Evolutionary conservation across 2,888 invertebrate genomes (phyloP), one percentile per base, ranked within the genome.

Genomic region (Cerastis leucographa): DNA sequence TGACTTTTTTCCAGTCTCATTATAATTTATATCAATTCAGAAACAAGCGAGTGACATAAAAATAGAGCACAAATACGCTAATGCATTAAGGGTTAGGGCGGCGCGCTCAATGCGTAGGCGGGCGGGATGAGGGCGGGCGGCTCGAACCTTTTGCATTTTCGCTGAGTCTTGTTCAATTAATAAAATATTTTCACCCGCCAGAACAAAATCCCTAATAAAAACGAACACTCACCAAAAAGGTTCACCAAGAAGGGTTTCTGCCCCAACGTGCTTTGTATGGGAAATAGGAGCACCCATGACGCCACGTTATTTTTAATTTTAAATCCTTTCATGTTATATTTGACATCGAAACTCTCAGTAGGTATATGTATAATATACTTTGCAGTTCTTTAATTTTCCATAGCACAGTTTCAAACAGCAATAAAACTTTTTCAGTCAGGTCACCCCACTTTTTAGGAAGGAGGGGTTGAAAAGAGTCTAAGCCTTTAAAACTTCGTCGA

Each of bases 111-210:
- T 14, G 71, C 51, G 83, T 74, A 81, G 83, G 83, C 77, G 84
- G 86, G 85, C 74, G 85, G 83, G 74, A 64, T 72, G 83, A 84
- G 82, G 82, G 83, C 84, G 81, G 83, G 83, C 79, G 84, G 85
- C 88, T 73, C 71, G 71, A 72, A 72, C 86, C 74, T 76, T 90
- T 88, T 85, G 83, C 83, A 87, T 90, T 89, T 89, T 90, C 87
- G 87, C 90, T 90, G 90, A 90, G 88, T 90, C 89, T 81, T 81
- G 84, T 84, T 89, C 90, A 88, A 90, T 90, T 91, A 91, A 88
- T 88, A 83, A 89, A 89, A 89, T 89, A 89, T 89, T 88, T 88
- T 82, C 74, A 82, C 76, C 56, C 76, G 67, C 80, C 74, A 73
- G 71, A 85, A 81, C 74, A 81, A 85, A 83, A 77, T 83, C 61